phyloP scores from a whole-genome alignment of 2,113 vertebrate genomes.

The Paedocypris sp. region DNA sequence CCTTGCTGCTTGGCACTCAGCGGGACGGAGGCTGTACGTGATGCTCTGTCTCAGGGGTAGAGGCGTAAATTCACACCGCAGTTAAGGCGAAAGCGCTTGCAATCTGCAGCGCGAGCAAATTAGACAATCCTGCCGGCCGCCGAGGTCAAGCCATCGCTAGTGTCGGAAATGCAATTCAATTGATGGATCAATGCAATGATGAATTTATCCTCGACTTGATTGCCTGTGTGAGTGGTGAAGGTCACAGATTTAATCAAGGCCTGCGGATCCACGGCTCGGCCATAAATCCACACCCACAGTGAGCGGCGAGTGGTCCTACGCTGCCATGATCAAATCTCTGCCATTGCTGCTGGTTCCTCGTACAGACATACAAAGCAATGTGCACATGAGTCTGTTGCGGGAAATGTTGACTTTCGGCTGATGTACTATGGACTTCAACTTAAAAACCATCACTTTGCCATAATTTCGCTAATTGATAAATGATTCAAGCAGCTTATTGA shows the following conservation, averaged over 20 bases:
- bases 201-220: slow-evolving; percentile 53
- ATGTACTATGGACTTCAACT: no score
- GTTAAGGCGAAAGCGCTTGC: slow-evolving; percentile 24
- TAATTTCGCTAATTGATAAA: no score
- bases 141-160: slow-evolving; percentile 46
- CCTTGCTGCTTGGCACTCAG: background rate
- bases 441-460: no score
- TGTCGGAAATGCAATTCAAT: slow-evolving; percentile 45
- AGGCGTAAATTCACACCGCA: slow-evolving; percentile 32
- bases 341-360: no score
- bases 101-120: slow-evolving; percentile 29
- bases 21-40: background rate
- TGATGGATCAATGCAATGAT: slow-evolving; percentile 50
- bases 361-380: no score
- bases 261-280: background rate
- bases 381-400: no score
- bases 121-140: slow-evolving; percentile 25
- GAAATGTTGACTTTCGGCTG: no score
- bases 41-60: slow-evolving; percentile 4
- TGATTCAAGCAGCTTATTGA: no score
- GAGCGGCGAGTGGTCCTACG: background rate
- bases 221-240: slow-evolving; percentile 54
- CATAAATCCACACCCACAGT: slow-evolving; percentile 25
- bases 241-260: slow-evolving; percentile 64
- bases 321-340: background rate